These are phyloP conservation scores for Catharus fuscescens DNA, from an alignment of 2,113 vertebrate species.

Conservation along the genomic window DNA sequence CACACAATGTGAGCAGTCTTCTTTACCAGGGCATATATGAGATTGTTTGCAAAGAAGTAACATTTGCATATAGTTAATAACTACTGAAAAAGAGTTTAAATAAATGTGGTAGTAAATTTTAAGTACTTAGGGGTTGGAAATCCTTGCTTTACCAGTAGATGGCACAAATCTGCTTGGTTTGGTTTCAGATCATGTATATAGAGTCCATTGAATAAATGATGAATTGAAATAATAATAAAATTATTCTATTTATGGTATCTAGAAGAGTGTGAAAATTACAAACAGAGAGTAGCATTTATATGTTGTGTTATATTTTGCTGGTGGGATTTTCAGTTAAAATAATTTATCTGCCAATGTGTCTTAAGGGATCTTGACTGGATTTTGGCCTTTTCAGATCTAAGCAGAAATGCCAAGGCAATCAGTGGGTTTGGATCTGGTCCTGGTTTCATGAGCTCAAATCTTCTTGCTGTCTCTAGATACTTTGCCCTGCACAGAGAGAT, in stretches of 20 bases:
- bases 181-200: not conserved
- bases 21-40: not conserved
- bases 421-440: not conserved
- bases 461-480: not conserved
- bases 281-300: not conserved
- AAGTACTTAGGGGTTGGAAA: not conserved
- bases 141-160: conserved; percentile 51
- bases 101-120: not conserved
- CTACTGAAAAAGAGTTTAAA: not conserved
- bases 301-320: not conserved
- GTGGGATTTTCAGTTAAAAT: not conserved
- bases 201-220: not conserved
- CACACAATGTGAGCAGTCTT: not conserved
- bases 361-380: not conserved
- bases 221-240: not conserved
- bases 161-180: conserved; percentile 53
- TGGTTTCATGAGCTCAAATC: not conserved
- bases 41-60: not conserved
- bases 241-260: not conserved
- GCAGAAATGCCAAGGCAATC: not conserved
- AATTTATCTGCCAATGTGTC: not conserved
- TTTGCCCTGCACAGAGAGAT: not conserved
- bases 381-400: not conserved
- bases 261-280: not conserved
- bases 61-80: not conserved